A percentile compares a stretch with the other conserved stretches of the same genome.
These are phyloP conservation scores for Cisticola juncidis DNA, from an alignment of 2,113 vertebrate species.

Conservation along the genomic window DNA sequence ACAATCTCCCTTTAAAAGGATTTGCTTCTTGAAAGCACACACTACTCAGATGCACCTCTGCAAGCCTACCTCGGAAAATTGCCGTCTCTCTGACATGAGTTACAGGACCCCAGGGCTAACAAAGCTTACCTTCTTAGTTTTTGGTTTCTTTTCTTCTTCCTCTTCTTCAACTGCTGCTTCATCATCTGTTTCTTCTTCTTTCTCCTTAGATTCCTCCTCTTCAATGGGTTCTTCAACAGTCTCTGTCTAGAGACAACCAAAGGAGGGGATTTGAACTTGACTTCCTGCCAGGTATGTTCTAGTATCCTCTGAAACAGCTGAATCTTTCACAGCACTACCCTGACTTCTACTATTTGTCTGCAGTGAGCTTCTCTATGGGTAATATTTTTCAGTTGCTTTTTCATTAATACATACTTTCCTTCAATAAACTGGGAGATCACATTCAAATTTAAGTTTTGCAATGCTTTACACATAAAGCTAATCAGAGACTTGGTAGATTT, in stretches of 20 bases:
- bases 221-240: slow-evolving; percentile 94
- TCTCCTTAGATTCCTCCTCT: slow-evolving; percentile 82
- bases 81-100: rapidly evolving
- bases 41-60: background rate
- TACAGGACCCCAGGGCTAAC: background rate
- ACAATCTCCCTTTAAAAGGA: background rate
- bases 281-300: background rate
- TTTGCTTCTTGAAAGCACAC: background rate
- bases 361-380: background rate
- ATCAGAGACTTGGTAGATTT: background rate
- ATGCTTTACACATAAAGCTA: background rate
- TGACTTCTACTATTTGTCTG: background rate
- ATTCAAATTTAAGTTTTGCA: background rate
- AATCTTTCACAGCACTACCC: background rate
- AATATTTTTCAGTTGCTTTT: background rate
- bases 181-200: slow-evolving; percentile 83
- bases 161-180: slow-evolving; percentile 92
- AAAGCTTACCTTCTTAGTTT: slow-evolving; percentile 88
- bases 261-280: background rate
- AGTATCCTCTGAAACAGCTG: background rate
- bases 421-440: background rate
- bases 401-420: background rate
- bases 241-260: slow-evolving; percentile 81
- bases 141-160: slow-evolving; percentile 94
- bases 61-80: background rate